Base-by-base conservation (phyloP, 1,140 invertebrate genomes). In the Aleiodes sp. region DNA sequence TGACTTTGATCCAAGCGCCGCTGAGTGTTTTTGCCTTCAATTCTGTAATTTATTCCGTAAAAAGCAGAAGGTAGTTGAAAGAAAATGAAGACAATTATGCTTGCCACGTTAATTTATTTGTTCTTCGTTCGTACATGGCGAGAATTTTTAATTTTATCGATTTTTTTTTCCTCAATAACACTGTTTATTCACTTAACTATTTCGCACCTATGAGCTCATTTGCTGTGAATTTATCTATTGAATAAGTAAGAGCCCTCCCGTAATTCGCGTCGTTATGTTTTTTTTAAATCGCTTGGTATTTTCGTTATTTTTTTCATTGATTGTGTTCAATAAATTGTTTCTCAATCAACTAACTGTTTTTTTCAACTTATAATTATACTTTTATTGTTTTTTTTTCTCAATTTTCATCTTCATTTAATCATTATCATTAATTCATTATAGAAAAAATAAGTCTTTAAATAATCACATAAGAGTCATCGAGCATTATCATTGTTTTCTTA, bases 381-480 rank as follows among this genome's bases (percentile, higher is more conserved):
- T 31, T 46, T 68, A 29, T 61, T 68, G 29, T 41, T 75, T 77
- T 71, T 80, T 75, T 41, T 16, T 26, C 39, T 16, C n/a, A 69
- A 69, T 60, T 69, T 73, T 73, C 70, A 74, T 70, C 75, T 74
- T 72, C 75, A 75, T 56, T 79, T 67, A 65, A 73, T 76, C 75
- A 63, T 76, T 76, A 76, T 74, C 75, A 80, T 81, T 75, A 81
- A 80, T 80, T 79, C 75, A 65, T 84, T 83, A 84, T 84, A 84
- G 81, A 84, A 84, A 84, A 84, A 84, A 84, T 84, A 84, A 84
- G 83, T 84, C 83, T 84, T 84, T 83, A 84, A 84, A 84, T 83
- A 84, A 84, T 84, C 80, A 84, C 82, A 84, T 84, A 84, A 84
- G 75, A 84, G 46, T 52, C 21, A 12, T 52, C 46, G 46, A 52